Base-by-base conservation (phyloP, 2,888 invertebrate genomes). In the Stenoptilia bipunctidactyla region DNA sequence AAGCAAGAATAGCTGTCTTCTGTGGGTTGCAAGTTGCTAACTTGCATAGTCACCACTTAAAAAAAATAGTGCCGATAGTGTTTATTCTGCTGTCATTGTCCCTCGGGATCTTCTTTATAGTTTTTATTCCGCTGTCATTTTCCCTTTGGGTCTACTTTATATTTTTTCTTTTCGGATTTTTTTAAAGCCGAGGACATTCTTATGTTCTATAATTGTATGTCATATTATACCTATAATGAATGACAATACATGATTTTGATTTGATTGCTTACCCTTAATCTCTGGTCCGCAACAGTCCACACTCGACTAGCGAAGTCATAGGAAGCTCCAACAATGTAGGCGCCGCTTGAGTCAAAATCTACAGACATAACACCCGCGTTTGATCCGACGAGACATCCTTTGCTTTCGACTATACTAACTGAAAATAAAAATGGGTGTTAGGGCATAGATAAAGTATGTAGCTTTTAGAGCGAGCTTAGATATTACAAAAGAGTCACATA, bases 291-390 rank as follows among this genome's bases (percentile, higher is more conserved):
- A 39, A 97, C 89, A 8, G 95, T 94, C 98, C 98, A 99, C 43
- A 99, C 93, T 44, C 98, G 88, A 63, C 96, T 94, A 13, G 98
- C 97, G 71, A 93, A 96, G 83, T 99, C 99, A 73, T 96, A 97
- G 34, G 97, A 97, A 36, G 98, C 95, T 12, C 93, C 98, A 40
- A 98, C 87, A 44, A 97, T 87, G 59, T 91, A 87, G 9, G 90
- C 88, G 40, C 96, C 97, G 42, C 96, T 94, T 33, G 92, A 87
- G 74, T 98, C 97, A 71, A 97, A 97, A 68, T 98, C 98, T 43
- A 99, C 90, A 0, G 97, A 94, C 89, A 96, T 97, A 14, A 99
- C 93, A 37, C 94, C 95, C 13, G 95, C 96, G 77, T 98, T 98
- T 59, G 97, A 96, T 5, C 98, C 98, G 15, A 92, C 90, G 45